Evolutionary conservation across 2,113 vertebrate genomes (phyloP), one percentile per base, ranked within the genome.

Genomic region (Amblyornis subalaris): DNA sequence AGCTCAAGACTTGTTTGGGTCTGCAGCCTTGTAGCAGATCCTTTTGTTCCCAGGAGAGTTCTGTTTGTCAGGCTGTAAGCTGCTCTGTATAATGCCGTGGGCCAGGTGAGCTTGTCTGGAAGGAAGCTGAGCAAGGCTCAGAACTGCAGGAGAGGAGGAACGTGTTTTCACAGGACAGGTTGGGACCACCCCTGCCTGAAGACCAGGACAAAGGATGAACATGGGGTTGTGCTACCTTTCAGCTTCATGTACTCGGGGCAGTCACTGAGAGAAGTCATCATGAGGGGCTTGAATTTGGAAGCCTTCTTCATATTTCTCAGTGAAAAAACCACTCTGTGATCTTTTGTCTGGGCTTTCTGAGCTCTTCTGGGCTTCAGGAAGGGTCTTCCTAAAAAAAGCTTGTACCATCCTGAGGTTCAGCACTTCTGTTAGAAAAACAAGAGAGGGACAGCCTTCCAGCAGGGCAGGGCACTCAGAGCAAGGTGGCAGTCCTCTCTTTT

Each of bases 81-180:
- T 1, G 24, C 53, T 51, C 40, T 47, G 25, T 64, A 8, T 40
- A 51, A 33, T 1, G 3, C 25, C 1, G 0, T 44, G 31, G 72
- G 65, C 66, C 3, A 8, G 14, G 0, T 2, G 14, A 94, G 72
- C 66, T 65, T 60, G 53, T 51, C 24, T 2, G 22, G 44, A 61
- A 85, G 74, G 75, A 82, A 80, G 40, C 45, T 7, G 8, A 72
- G 31, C 36, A 23, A 51, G 23, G 61, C 54, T 55, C 18, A 33
- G 78, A 79, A 72, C 31, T 45, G 62, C 45, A 57, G 42, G 45
- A 67, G 48, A 54, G 12, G 55, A 44, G 12, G n/a, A 64, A 38
- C 19, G 7, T 66, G 26, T 86, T 88, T 66, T 58, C 35, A 70
- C 9, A 44, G 42, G 5, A 9, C 31, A 36, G 31, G 14, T 31